phyloP scores from a whole-genome alignment of 2,797 vertebrate genomes.

The Phrynocephalus vlangalii region DNA sequence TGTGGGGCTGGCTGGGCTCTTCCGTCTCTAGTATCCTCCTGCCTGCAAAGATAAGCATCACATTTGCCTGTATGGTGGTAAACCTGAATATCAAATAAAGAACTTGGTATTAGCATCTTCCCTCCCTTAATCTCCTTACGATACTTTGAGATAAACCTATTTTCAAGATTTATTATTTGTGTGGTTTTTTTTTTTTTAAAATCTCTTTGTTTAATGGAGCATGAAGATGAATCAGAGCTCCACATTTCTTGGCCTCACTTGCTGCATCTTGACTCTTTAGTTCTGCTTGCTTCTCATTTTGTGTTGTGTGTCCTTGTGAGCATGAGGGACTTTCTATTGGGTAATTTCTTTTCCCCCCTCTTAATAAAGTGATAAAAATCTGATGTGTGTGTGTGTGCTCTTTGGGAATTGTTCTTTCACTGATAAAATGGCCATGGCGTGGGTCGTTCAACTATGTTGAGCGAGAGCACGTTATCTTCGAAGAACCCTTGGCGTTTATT shows the following conservation, averaged over 20 bases:
- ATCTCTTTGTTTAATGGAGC: slow-evolving; percentile 59
- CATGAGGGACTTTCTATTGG: slow-evolving; percentile 70
- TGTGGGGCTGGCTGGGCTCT: slow-evolving; percentile 48
- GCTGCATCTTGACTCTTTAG: slow-evolving; percentile 46
- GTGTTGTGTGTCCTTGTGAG: slow-evolving; percentile 65
- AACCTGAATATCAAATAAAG: slow-evolving; percentile 60
- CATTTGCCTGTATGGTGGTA: slow-evolving; percentile 15
- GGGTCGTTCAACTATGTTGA: slow-evolving; percentile 13
- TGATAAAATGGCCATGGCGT: background rate
- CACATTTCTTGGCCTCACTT: slow-evolving; percentile 13
- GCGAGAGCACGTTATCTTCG: background rate
- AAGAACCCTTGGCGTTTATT: slow-evolving; percentile 43
- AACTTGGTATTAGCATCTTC: slow-evolving; percentile 54
- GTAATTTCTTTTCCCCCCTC: slow-evolving; percentile 54
- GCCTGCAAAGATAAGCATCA: slow-evolving; percentile 17
- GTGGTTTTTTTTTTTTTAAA: slow-evolving; percentile 50
- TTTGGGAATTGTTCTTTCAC: slow-evolving; percentile 43
- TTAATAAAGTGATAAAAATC: slow-evolving; percentile 60
- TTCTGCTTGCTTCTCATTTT: slow-evolving; percentile 60
- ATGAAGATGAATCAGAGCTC: slow-evolving; percentile 34
- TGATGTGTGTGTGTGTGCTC: slow-evolving; percentile 45
- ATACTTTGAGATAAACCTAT: slow-evolving; percentile 56
- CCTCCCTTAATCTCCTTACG: slow-evolving; percentile 29
- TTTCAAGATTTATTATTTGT: slow-evolving; percentile 34
- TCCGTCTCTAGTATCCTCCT: slow-evolving; percentile 49